Percentiles rank a stretch among this genome's conserved stretches.
Evolutionary conservation across 2,113 vertebrate genomes (phyloP).

Genomic region (Aythya baeri): DNA sequence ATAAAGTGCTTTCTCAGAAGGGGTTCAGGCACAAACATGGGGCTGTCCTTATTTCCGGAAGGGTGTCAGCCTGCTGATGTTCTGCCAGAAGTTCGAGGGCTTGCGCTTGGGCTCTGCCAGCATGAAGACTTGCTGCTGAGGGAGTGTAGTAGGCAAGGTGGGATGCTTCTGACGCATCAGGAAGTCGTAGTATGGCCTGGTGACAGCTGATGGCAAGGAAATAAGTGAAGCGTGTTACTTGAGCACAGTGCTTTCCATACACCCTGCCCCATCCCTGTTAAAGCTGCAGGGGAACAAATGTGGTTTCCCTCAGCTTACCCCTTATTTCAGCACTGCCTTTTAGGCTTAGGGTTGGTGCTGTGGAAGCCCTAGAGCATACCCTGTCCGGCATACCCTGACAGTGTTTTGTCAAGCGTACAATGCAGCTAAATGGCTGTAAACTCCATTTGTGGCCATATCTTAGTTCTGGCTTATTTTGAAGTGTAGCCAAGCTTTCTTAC

Average conservation of each 20-base stretch:
- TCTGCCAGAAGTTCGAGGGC: slow-evolving; percentile 96
- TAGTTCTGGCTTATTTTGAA: background rate
- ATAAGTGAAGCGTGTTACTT: background rate
- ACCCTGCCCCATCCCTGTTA: rapidly evolving
- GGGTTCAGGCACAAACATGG: slow-evolving; percentile 69
- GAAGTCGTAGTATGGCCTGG: slow-evolving; percentile 91
- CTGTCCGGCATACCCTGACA: background rate
- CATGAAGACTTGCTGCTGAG: slow-evolving; percentile 93
- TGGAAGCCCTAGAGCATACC: background rate
- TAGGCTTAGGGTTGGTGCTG: background rate
- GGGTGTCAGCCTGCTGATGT: slow-evolving; percentile 91
- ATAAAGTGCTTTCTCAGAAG: slow-evolving; percentile 85
- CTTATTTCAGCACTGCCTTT: background rate
- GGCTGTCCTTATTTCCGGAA: slow-evolving; percentile 87
- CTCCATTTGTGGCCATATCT: background rate
- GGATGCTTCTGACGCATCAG: slow-evolving; percentile 92
- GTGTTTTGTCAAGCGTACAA: background rate
- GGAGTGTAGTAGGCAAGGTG: slow-evolving; percentile 82
- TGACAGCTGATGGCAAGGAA: slow-evolving; percentile 73
- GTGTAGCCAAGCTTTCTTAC: background rate
- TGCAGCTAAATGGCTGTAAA: background rate
- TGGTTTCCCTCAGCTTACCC: background rate
- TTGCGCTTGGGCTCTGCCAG: slow-evolving; percentile 94
- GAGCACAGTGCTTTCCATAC: background rate
- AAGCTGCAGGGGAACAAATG: background rate